phyloP scores from a whole-genome alignment of 2,888 invertebrate species.

The Eilema caniola region DNA sequence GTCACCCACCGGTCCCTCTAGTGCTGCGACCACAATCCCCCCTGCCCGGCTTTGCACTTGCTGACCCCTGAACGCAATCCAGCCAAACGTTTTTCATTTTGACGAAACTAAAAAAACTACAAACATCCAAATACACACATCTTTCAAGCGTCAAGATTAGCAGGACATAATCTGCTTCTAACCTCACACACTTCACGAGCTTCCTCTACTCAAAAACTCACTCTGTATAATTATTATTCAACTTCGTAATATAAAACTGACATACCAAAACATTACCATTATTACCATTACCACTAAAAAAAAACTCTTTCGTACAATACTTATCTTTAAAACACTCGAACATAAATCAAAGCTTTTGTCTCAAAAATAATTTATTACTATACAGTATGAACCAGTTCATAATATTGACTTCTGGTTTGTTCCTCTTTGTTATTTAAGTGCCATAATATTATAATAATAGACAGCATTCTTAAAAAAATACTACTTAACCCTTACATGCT shows the following conservation, averaged over 20 bases:
- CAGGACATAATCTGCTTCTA: not conserved
- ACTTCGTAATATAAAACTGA: conserved; percentile 7
- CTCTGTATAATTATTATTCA: not conserved
- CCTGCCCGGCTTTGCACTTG: no score
- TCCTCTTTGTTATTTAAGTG: conserved; percentile 64
- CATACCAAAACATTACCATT: conserved; percentile 25
- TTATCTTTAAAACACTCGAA: conserved; percentile 48
- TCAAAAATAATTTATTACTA: conserved; percentile 58
- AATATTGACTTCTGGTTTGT: conserved; percentile 71
- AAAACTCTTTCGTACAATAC: conserved; percentile 52
- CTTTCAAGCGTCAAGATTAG: not conserved
- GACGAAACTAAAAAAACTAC: no score
- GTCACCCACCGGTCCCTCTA: no score
- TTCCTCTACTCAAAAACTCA: not conserved
- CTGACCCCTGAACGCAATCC: no score
- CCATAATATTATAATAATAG: conserved; percentile 69
- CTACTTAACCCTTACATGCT: conserved; percentile 50
- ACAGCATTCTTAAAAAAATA: conserved; percentile 54
- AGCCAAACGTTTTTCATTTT: no score
- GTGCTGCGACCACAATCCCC: no score
- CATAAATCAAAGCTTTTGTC: conserved; percentile 64
- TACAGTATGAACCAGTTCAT: conserved; percentile 51
- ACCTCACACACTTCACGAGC: not conserved
- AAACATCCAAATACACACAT: not conserved
- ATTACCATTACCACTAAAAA: conserved; percentile 1